Percentiles rank a stretch among this genome's conserved stretches.
Conservation (phyloP, 1,140 invertebrate species). For the Drosophila pseudoobscura region DNA sequence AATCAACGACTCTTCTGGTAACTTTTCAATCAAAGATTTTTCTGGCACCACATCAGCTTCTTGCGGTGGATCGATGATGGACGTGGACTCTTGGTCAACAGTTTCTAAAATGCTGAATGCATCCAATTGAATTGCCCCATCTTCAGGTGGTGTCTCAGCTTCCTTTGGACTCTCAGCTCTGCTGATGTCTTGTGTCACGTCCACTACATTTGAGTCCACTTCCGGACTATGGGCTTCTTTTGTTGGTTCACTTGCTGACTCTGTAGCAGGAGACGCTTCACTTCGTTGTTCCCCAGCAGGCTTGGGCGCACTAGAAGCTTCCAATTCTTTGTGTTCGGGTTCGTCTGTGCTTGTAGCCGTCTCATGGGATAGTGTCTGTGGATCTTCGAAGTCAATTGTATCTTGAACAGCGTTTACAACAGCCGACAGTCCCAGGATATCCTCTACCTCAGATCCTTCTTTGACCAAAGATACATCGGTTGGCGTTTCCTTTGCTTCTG, state of each 20-base stretch:
- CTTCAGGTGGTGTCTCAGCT: neutral
- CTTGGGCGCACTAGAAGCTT: too few species aligned
- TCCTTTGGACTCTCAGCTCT: neutral
- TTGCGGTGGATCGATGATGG: neutral
- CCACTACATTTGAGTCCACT: too few species aligned
- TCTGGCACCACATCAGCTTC: neutral
- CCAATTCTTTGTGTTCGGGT: too few species aligned
- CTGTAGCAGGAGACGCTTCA: too few species aligned
- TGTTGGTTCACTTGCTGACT: too few species aligned
- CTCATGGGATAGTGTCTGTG: neutral
- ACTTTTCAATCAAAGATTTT: too few species aligned
- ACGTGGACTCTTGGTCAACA: neutral
- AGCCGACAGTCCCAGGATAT: neutral
- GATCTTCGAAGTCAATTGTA: too few species aligned
- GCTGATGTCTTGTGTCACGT: too few species aligned
- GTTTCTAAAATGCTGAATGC: neutral
- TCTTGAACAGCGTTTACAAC: neutral
- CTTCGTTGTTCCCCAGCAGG: neutral
- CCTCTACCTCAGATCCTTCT: neutral
- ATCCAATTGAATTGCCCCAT: constrained; percentile 5
- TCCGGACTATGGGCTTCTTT: too few species aligned
- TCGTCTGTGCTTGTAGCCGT: neutral
- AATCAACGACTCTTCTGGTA: too few species aligned
- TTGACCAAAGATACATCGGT: too few species aligned
- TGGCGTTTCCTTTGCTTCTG: too few species aligned